Evolutionary conservation across 2,888 invertebrate genomes (phyloP).

Genomic region (Psylliodes chrysocephalus): DNA sequence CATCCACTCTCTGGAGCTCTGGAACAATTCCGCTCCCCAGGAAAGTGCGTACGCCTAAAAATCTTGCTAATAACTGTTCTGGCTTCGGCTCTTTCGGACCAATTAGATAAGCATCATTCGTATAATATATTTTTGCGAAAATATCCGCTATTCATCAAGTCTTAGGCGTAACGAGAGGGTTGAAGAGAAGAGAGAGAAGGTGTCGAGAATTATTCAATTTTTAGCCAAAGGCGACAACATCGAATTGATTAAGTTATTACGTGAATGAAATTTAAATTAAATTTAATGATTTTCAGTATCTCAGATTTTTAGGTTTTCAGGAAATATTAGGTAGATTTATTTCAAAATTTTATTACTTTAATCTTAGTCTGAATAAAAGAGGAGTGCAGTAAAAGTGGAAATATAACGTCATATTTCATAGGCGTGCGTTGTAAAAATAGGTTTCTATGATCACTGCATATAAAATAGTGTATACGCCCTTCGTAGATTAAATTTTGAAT

Average conservation of each 20-base stretch:
- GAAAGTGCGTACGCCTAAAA: constrained; percentile 6
- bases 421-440: too few relatives aligned
- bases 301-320: too few relatives aligned
- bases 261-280: background rate
- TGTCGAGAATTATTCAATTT: constrained; percentile 1
- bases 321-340: too few relatives aligned
- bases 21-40: background rate
- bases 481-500: too few relatives aligned
- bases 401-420: too few relatives aligned
- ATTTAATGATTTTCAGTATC: too few relatives aligned
- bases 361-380: too few relatives aligned
- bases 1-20: too few relatives aligned
- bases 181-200: background rate
- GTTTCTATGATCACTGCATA: too few relatives aligned
- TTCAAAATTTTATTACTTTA: too few relatives aligned
- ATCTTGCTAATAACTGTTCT: constrained; percentile 3
- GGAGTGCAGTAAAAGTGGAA: too few relatives aligned
- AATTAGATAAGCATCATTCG: constrained; percentile 7
- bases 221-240: background rate
- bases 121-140: constrained; percentile 5
- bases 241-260: constrained; percentile 5
- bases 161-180: constrained; percentile 1
- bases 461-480: too few relatives aligned
- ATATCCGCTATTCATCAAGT: constrained; percentile 1
- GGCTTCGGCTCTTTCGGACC: constrained; percentile 6